Conservation (phyloP, 2,797 vertebrate species). For the Pelobates cultripes region DNA sequence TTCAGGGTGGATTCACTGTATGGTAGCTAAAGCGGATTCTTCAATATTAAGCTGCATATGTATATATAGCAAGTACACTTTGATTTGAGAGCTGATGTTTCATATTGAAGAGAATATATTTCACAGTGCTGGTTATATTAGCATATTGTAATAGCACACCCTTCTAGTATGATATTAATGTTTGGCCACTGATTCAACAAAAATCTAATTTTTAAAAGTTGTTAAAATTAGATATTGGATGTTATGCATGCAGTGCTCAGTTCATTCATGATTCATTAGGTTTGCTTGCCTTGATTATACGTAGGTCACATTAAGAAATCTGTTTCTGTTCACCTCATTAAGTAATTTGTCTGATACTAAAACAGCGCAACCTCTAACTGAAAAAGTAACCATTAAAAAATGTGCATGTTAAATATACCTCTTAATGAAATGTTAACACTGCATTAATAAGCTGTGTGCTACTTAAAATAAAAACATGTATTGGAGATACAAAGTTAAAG, state of each 20-base stretch:
- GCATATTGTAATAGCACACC: no score
- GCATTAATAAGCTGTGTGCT: neutral
- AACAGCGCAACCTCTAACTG: neutral
- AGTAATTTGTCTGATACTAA: conserved; percentile 1
- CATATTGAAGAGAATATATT: no score
- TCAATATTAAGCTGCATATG: no score
- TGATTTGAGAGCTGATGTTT: no score
- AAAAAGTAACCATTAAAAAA: neutral
- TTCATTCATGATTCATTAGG: neutral
- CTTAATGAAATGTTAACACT: neutral
- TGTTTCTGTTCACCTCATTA: neutral
- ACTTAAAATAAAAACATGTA: no score
- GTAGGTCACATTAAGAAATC: neutral
- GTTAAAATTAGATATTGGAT: neutral
- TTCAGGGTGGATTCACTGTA: no score
- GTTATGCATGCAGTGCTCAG: neutral
- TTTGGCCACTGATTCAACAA: neutral
- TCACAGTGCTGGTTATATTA: no score
- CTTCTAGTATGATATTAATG: no score
- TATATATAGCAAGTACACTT: no score
- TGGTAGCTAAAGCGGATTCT: no score
- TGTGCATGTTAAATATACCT: neutral
- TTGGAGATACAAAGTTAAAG: no score
- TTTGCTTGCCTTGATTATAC: neutral
- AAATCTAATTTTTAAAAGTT: neutral